Conservation (phyloP, 2,797 vertebrate genomes). For the Mormyrus proboscirostris region DNA sequence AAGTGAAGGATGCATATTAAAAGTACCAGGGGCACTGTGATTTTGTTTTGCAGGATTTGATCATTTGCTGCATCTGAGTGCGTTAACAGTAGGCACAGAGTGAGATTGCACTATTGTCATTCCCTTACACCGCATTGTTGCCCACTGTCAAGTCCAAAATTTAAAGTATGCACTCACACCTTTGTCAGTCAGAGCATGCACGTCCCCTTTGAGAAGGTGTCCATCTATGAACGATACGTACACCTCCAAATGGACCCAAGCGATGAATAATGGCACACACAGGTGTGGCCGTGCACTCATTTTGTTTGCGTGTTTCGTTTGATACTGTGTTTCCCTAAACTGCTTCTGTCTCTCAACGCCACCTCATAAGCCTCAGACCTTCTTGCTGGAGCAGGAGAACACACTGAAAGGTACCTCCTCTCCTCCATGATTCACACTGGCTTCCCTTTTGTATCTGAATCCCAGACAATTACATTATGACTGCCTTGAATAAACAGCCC, state of each 20-base stretch:
- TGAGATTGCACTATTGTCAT: background rate
- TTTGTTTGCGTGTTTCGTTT: background rate
- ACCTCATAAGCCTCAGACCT: background rate
- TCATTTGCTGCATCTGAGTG: background rate
- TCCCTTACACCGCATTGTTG: background rate
- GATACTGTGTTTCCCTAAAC: background rate
- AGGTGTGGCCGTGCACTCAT: background rate
- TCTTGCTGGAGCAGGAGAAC: background rate
- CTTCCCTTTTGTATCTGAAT: slow-evolving; percentile 9
- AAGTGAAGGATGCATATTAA: background rate
- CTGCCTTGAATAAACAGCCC: slow-evolving; percentile 1
- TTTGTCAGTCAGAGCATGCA: background rate
- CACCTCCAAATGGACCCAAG: background rate
- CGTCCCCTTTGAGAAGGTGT: background rate
- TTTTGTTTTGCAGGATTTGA: background rate
- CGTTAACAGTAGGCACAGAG: background rate
- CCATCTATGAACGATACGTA: background rate
- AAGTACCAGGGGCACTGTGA: background rate
- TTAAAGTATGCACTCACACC: background rate
- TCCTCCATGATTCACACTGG: background rate
- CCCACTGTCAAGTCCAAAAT: background rate
- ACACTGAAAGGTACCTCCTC: background rate
- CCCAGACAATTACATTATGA: background rate
- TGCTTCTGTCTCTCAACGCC: background rate
- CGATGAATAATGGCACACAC: background rate